Conservation (phyloP, 1,140 invertebrate genomes). For the Trinorchestia longiramus region DNA sequence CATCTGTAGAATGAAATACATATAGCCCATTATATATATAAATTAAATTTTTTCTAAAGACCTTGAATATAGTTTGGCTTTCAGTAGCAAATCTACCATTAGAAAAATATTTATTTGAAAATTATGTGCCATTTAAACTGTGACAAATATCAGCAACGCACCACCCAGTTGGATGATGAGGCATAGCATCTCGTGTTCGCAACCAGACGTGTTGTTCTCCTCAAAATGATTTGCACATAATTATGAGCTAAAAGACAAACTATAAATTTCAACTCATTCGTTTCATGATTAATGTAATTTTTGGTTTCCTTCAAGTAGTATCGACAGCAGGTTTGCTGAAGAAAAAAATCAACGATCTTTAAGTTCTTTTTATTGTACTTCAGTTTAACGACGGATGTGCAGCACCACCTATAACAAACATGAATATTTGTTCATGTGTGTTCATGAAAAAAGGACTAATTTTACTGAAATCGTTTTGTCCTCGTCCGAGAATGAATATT, state of each 20-base stretch:
- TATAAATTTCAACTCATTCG: neutral
- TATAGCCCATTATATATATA: neutral
- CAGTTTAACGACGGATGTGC: too few species aligned
- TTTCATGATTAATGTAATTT: neutral
- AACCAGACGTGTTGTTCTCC: neutral
- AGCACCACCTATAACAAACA: too few species aligned
- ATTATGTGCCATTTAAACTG: neutral
- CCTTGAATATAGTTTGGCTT: neutral
- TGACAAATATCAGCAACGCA: neutral
- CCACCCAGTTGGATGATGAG: neutral
- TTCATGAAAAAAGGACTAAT: too few species aligned
- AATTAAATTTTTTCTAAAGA: neutral
- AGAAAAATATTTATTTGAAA: neutral
- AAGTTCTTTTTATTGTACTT: too few species aligned
- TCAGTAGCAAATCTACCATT: neutral
- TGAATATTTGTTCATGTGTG: too few species aligned
- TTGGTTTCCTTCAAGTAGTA: neutral
- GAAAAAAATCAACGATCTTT: too few species aligned
- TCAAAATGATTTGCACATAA: neutral
- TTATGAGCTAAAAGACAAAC: neutral
- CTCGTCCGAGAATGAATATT: too few species aligned
- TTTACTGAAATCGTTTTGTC: too few species aligned
- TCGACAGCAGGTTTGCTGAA: neutral
- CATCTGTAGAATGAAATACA: neutral
- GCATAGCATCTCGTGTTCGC: neutral